Evolutionary conservation across 2,113 vertebrate species (phyloP).

Genomic region (Nothobranchius furzeri): DNA sequence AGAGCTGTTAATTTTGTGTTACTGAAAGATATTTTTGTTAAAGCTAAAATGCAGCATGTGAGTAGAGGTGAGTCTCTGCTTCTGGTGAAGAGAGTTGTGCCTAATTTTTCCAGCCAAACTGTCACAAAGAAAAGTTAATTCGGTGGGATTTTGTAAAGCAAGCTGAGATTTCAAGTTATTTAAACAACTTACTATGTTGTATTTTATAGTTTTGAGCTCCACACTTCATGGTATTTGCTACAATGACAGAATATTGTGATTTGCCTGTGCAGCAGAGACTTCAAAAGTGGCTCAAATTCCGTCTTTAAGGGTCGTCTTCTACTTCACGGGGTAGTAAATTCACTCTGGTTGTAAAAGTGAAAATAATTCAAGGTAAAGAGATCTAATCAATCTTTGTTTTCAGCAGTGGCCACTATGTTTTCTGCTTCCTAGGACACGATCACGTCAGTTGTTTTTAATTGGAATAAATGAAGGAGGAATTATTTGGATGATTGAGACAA

Average conservation of each 20-base stretch:
- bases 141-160: no score
- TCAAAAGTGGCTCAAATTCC: slow-evolving; percentile 9
- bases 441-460: slow-evolving; percentile 82
- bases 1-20: no score
- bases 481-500: slow-evolving; percentile 78
- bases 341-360: slow-evolving; percentile 38
- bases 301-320: slow-evolving; percentile 34
- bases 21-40: no score
- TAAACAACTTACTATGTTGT: no score
- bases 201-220: no score
- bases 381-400: slow-evolving; percentile 50
- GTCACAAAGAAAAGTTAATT: no score
- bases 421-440: slow-evolving; percentile 48
- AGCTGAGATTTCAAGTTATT: no score
- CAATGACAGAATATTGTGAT: slow-evolving; percentile 1
- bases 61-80: no score
- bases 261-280: slow-evolving; percentile 2
- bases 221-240: no score
- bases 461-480: slow-evolving; percentile 79
- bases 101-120: not conserved
- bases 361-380: slow-evolving; percentile 44
- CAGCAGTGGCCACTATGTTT: slow-evolving; percentile 69
- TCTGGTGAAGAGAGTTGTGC: not conserved
- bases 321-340: slow-evolving; percentile 22
- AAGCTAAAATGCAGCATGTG: no score